Base-by-base conservation (phyloP, 2,797 vertebrate genomes). In the Leptodactylus fallax region DNA sequence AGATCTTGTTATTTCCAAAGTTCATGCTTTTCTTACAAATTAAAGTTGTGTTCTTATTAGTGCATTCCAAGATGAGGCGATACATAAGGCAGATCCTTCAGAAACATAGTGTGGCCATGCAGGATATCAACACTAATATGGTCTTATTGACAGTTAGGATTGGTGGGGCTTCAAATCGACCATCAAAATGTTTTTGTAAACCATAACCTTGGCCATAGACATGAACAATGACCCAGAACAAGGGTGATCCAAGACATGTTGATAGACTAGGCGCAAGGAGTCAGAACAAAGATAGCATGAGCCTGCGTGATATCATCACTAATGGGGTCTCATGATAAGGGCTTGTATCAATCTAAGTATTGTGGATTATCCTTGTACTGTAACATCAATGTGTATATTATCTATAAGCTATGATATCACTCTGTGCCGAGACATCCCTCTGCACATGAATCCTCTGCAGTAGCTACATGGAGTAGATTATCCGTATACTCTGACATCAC, bases 21-120 rank as follows among this genome's bases (percentile, higher is more conserved):
- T 88, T 88, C 78, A 85, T 77, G 87, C 65, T 85, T 81, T 77
- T 88, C 69, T 45, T 74, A 80, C 56, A 80, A 87, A 74, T 74
- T 23, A 72, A 61, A 47, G n/a, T 63, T 53, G 16, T 80, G 81
- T 79, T 61, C 67, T 65, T 63, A 25, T 17, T 77, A 51, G 74
- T 3, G 49, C 55, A 17, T 67, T 49, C 11, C 14, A 36, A 53
- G 16, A 53, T 3, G 13, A 14, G n/a, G 36, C 10, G 36, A 47
- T 6, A 51, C 12, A 81, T 16, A 45, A 72, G 55, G 6, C 11
- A 81, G 19, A 47, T 72, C 27, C 65, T 27, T 27, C 45, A 47
- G 2, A 47, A 45, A 19, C 6, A 45, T 49, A 14, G 45, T 23
- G 10, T 53, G 49, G 21, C 11, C 11, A n/a, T n/a, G 11, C 71